Percentiles rank a stretch among this genome's conserved stretches.
These are phyloP conservation scores for Aradophagus sp. DNA, from an alignment of 1,140 invertebrate genomes.

Conservation along the genomic window DNA sequence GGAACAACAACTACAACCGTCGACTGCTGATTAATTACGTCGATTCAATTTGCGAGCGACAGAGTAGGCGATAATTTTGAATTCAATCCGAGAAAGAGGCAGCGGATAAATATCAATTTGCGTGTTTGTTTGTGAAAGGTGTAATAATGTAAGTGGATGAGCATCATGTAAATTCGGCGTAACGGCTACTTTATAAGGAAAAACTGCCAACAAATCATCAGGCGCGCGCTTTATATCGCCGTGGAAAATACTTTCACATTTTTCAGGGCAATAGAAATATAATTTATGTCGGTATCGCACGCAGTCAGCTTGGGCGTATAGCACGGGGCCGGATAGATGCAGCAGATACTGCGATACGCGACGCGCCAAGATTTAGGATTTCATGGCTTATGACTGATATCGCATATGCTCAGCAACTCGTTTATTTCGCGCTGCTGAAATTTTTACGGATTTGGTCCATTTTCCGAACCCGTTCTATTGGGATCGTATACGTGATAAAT, in stretches of 20 bases:
- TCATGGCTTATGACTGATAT: conserved; percentile 43
- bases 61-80: too few relatives aligned
- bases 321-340: conserved; percentile 30
- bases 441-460: conserved; percentile 28
- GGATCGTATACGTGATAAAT: conserved; percentile 30
- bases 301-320: conserved; percentile 25
- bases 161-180: conserved; percentile 28
- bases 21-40: too few relatives aligned
- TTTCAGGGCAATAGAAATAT: conserved; percentile 43
- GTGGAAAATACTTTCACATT: conserved; percentile 42
- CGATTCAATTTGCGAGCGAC: too few relatives aligned
- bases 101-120: conserved; percentile 8
- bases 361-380: conserved; percentile 43
- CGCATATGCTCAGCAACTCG: conserved; percentile 43
- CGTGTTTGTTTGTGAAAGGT: conserved; percentile 1
- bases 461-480: conserved; percentile 31
- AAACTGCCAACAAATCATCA: conserved; percentile 38
- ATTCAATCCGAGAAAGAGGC: conserved; percentile 15
- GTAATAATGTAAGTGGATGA: conserved; percentile 35
- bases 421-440: conserved; percentile 37
- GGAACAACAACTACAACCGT: too few relatives aligned
- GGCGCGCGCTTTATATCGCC: conserved; percentile 24
- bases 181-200: conserved; percentile 38
- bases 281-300: conserved; percentile 35
- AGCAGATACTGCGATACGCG: conserved; percentile 26